Evolutionary conservation across 2,888 invertebrate species (phyloP), one percentile per base, ranked within the genome.

Genomic region (Sinodicranocentrus sp.): DNA sequence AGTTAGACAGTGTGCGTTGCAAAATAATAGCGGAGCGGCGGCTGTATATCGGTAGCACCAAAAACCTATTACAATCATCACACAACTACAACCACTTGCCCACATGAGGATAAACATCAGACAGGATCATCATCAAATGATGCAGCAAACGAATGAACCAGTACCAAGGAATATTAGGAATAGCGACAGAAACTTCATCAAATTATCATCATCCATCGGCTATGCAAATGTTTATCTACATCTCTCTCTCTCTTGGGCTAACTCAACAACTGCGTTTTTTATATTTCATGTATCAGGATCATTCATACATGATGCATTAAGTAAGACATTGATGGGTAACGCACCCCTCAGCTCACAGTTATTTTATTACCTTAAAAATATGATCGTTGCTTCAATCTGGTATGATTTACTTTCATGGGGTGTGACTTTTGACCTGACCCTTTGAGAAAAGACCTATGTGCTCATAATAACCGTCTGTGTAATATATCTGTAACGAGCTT

Each of bases 341-440:
- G 28, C 61, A 28, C 33, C 61, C 61, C 3, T 54, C 54, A 54
- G 10, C 33, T 33, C 33, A 33, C 33, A 33, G 33, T 6, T 19
- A 19, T 23, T 57, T 57, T 57, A 48, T 48, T 48, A 48, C 48
- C 57, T 19, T 21, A 63, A 33, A 28, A 21, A 57, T 8, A 57
- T 19, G 26, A 48, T 26, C n/a, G 5, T 48, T 52, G 15, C 17
- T 25, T 65, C 23, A 39, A 65, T n/a, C 19, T 5, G 26, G 10
- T 3, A 65, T 77, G 70, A 77, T 77, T 79, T 72, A 77, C 59
- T 77, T 68, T 68, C 67, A 73, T 73, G 61, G 73, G 57, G 39
- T 57, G 5, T 67, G 80, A 52, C 80, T 67, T 82, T 73, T 82
- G 73, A 82, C 80, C 80, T 82, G 73, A 73, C 80, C 80, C 59